A percentile compares a stretch with the other conserved stretches of the same genome.
Evolutionary conservation across 53 echinoderm and acorn worm species (phyloP).

Genomic region (Temnopleurus reevesii): DNA sequence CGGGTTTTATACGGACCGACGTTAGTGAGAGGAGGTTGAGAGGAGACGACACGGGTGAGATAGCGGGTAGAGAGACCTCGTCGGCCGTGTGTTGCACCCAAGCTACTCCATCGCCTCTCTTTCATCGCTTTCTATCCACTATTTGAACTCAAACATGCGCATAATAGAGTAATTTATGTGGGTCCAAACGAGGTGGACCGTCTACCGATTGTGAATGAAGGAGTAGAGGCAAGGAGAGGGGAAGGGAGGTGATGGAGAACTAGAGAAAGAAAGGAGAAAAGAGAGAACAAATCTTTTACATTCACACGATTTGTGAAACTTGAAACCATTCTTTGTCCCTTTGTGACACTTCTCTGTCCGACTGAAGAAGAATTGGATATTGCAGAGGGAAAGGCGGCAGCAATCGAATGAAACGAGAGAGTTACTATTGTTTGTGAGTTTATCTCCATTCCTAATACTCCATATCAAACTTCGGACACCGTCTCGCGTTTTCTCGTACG

Average conservation of each 20-base stretch:
- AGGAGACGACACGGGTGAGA: slow-evolving; percentile 12
- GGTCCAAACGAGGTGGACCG: slow-evolving; percentile 55
- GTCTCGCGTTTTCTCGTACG: neutral
- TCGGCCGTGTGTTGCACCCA: slow-evolving; percentile 5
- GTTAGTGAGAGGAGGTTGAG: neutral
- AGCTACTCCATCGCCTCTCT: slow-evolving; percentile 39
- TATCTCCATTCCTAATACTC: slow-evolving; percentile 27
- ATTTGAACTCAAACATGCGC: slow-evolving; percentile 63
- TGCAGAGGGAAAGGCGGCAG: neutral
- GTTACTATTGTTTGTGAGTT: slow-evolving; percentile 29
- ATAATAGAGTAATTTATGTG: slow-evolving; percentile 63
- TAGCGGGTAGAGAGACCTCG: neutral
- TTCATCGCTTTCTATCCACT: slow-evolving; percentile 37
- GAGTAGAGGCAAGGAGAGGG: slow-evolving; percentile 16
- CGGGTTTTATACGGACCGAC: neutral
- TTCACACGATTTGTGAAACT: slow-evolving; percentile 59
- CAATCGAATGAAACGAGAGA: slow-evolving; percentile 7
- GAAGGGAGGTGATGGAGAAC: slow-evolving; percentile 22
- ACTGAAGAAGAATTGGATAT: slow-evolving; percentile 36
- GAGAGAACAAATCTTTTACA: slow-evolving; percentile 37
- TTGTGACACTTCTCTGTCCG: slow-evolving; percentile 60
- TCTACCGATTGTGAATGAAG: neutral
- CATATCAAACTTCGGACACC: neutral
- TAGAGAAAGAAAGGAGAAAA: neutral
- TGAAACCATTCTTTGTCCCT: slow-evolving; percentile 61